A percentile compares a stretch with the other conserved stretches of the same genome.
These are phyloP conservation scores for Columba guinea DNA, from an alignment of 2,797 vertebrate species.

Conservation along the genomic window DNA sequence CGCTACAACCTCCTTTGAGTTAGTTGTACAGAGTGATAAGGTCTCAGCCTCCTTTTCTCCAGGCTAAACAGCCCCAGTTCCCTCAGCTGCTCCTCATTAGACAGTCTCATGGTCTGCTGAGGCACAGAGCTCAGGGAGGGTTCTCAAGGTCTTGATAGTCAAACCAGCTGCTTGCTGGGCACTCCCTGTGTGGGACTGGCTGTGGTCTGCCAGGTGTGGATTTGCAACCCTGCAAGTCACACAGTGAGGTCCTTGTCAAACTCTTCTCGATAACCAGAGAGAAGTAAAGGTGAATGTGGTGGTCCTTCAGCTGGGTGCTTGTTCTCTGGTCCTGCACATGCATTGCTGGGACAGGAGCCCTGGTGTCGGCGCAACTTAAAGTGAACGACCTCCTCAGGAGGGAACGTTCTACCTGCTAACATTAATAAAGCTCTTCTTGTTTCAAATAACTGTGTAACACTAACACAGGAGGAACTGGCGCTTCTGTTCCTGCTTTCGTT, in stretches of 20 bases:
- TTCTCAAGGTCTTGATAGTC: rapidly evolving
- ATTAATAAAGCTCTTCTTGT: not conserved
- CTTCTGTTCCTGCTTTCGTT: not conserved
- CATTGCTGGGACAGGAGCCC: not conserved
- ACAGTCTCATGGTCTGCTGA: not conserved
- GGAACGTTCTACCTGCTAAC: not conserved
- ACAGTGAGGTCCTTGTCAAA: not conserved
- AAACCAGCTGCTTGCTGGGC: not conserved
- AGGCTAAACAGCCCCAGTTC: no score
- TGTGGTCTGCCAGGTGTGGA: not conserved
- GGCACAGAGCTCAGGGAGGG: not conserved
- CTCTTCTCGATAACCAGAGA: not conserved
- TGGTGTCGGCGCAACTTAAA: not conserved
- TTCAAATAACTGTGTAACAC: not conserved
- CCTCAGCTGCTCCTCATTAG: no score
- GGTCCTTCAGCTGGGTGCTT: not conserved
- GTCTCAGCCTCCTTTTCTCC: no score
- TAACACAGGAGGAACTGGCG: rapidly evolving
- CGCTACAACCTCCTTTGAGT: no score
- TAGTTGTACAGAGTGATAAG: no score
- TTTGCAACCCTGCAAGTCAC: not conserved
- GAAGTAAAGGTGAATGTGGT: not conserved
- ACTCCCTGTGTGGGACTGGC: not conserved
- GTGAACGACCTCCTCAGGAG: not conserved
- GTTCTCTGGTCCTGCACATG: not conserved